Percentiles rank a stretch among this genome's conserved stretches.
Conservation (phyloP, 2,113 vertebrate species). For the Pluvianellus socialis region DNA sequence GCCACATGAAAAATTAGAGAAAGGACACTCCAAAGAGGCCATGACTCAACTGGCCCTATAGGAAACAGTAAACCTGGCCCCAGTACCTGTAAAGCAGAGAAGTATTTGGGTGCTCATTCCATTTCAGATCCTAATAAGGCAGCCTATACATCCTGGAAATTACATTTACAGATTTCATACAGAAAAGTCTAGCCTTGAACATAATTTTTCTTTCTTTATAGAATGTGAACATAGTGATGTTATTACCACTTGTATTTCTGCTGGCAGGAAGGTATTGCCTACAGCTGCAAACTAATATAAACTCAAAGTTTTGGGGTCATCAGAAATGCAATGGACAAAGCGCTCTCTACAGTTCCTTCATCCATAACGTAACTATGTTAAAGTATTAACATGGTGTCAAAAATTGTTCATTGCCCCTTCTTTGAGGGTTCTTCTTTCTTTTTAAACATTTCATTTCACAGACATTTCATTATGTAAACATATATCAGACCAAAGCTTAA, state of each 20-base stretch:
- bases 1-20: not conserved
- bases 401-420: not conserved
- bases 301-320: constrained; percentile 22
- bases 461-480: not conserved
- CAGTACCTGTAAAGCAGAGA: not conserved
- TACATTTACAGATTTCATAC: not conserved
- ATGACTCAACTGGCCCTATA: not conserved
- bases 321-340: not conserved
- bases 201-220: not conserved
- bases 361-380: not conserved
- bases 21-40: not conserved
- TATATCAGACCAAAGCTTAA: not conserved
- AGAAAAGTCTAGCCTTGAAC: not conserved
- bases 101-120: not conserved
- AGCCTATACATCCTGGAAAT: not conserved
- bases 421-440: not conserved
- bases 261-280: constrained; percentile 34
- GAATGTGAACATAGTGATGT: not conserved
- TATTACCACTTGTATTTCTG: constrained; percentile 40
- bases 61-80: not conserved
- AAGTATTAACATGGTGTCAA: not conserved
- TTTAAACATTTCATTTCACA: not conserved
- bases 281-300: constrained; percentile 35
- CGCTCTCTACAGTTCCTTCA: not conserved
- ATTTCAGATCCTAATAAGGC: not conserved